phyloP scores from a whole-genome alignment of 2,888 invertebrate genomes.

The Blastobasis adustella region DNA sequence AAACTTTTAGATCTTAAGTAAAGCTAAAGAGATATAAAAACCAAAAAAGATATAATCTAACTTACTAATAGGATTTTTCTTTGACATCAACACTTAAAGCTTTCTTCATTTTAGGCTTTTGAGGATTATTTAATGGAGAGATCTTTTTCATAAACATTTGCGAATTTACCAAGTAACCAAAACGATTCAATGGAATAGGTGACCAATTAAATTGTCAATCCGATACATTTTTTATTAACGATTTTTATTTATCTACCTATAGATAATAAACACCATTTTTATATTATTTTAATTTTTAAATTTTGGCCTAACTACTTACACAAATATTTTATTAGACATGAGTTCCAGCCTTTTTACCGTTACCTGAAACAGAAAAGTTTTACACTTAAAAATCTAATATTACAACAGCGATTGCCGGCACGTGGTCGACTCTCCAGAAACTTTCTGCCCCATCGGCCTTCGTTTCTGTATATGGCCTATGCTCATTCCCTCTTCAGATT shows the following conservation, averaged over 20 bases:
- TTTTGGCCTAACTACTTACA: not conserved
- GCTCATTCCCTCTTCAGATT: too few species aligned
- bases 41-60: conserved; percentile 11
- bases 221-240: too few species aligned
- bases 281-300: not conserved
- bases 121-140: conserved; percentile 11
- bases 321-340: conserved; percentile 37
- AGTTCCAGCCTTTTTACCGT: conserved; percentile 41
- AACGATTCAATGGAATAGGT: too few species aligned
- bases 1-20: too few species aligned
- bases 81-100: conserved; percentile 67
- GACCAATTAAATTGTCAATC: too few species aligned
- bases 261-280: conserved; percentile 2
- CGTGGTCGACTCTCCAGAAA: too few species aligned
- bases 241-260: too few species aligned
- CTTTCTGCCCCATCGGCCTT: too few species aligned
- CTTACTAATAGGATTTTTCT: conserved; percentile 31
- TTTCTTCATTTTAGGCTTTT: conserved; percentile 52
- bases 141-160: too few species aligned
- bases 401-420: too few species aligned
- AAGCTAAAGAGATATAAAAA: not conserved
- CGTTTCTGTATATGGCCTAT: too few species aligned
- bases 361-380: conserved; percentile 40
- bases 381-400: not conserved
- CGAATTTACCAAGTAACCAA: too few species aligned